Evolutionary conservation across 2,888 invertebrate genomes (phyloP).

Genomic region (Melipona bicolor): DNA sequence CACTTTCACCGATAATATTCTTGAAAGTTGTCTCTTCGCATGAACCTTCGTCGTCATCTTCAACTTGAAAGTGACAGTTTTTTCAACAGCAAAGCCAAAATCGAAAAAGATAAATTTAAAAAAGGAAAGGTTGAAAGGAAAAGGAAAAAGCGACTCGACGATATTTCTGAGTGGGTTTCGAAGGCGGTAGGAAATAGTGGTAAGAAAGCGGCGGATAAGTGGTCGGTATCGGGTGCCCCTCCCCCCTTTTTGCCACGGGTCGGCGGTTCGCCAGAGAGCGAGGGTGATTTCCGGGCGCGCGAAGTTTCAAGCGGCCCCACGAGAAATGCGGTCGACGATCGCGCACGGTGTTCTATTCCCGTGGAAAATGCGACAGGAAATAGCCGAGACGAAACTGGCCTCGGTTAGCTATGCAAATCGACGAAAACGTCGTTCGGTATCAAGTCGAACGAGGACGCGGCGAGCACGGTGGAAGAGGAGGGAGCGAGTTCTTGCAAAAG

Average conservation of each 20-base stretch:
- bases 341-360: constrained; percentile 76
- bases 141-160: not conserved
- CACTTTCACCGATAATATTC: no score
- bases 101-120: no score
- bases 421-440: constrained; percentile 52
- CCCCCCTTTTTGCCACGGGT: not conserved
- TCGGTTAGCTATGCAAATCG: constrained; percentile 71
- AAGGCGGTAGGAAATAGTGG: not conserved
- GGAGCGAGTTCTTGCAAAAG: constrained; percentile 16
- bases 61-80: no score
- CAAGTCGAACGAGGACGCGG: constrained; percentile 12
- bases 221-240: not conserved
- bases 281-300: constrained; percentile 60
- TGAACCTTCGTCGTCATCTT: no score
- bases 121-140: not conserved
- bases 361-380: constrained; percentile 81
- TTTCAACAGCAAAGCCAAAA: not conserved
- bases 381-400: constrained; percentile 79
- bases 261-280: not conserved
- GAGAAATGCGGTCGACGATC: constrained; percentile 78
- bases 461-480: not conserved
- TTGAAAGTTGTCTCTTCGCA: no score
- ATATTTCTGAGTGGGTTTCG: not conserved
- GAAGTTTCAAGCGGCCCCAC: constrained; percentile 63
- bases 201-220: constrained; percentile 17